Evolutionary conservation across 2,888 invertebrate species (phyloP), one percentile per base, ranked within the genome.

Genomic region (Lysandra coridon): DNA sequence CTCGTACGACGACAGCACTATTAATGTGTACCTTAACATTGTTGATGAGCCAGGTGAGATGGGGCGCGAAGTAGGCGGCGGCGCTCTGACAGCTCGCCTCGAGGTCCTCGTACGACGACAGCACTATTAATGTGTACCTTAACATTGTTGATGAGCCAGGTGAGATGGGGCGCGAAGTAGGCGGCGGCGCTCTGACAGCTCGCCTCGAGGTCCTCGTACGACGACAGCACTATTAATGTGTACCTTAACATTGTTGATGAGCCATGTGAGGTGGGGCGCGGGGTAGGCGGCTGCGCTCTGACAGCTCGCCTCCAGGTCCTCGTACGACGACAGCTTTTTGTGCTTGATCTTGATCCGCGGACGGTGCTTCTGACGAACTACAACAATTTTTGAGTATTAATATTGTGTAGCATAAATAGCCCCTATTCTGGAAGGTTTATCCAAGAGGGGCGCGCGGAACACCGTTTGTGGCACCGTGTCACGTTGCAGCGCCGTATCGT

Each of bases 201-300:
- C 75, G 97, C 97, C 85, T 96, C 96, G 80, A 97, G 91, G 84
- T 95, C 23, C 0, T 23, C 40, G 4, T 40, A 4, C 5, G 40
- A 40, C 40, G 40, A 40, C 5, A 40, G 40, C 40, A 40, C 2
- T 64, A 10, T 30, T 6, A 44, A n/a, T 64, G 49, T 83, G 83
- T 88, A 97, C 97, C 96, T 96, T 96, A 85, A 96, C 94, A 84
- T 96, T 96, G 90, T 97, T 97, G 87, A 97, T 96, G 85, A 97
- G 95, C 97, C 97, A 97, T 82, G 96, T 96, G 88, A 97, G 96
- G 87, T 96, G 96, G 14, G 97, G 97, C 14, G 97, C 96, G 79
- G 97, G 97, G 88, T 96, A 95, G 73, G 97, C 96, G 0, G 96
- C 95, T 73, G 96, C 95, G 82, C 97, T 97, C 80, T 97, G 96